phyloP scores from a whole-genome alignment of 2,888 invertebrate genomes.

The Drosophila siamana region DNA sequence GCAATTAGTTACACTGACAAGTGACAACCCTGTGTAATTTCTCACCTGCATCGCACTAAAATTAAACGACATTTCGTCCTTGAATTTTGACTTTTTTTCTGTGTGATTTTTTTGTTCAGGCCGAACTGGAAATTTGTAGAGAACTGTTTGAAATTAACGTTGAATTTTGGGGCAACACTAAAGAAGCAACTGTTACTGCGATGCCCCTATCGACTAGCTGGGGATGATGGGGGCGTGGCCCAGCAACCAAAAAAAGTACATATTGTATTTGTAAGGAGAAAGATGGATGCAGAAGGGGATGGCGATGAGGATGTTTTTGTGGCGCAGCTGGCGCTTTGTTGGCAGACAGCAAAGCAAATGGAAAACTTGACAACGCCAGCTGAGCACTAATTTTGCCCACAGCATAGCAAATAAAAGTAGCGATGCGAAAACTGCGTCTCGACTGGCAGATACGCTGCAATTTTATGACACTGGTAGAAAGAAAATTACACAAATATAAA shows the following conservation, averaged over 20 bases:
- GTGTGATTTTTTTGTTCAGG: background rate
- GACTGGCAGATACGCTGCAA: slow-evolving; percentile 11
- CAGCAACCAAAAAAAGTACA: slow-evolving; percentile 27
- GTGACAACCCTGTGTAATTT: slow-evolving; percentile 17
- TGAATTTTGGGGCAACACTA: background rate
- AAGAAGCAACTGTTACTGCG: slow-evolving; percentile 15
- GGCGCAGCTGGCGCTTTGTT: slow-evolving; percentile 56
- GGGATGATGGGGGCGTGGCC: slow-evolving; percentile 43
- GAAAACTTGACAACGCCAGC: slow-evolving; percentile 54
- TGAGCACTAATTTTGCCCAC: slow-evolving; percentile 39
- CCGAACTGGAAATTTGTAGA: background rate
- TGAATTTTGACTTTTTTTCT: slow-evolving; percentile 29
- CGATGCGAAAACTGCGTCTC: background rate
- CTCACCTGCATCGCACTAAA: slow-evolving; percentile 85
- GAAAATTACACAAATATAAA: no score
- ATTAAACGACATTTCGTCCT: slow-evolving; percentile 80
- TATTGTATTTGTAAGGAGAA: background rate
- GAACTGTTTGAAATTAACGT: background rate
- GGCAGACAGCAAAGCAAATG: slow-evolving; percentile 62
- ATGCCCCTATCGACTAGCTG: slow-evolving; percentile 6
- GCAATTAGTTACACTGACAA: slow-evolving; percentile 2
- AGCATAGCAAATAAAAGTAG: slow-evolving; percentile 18
- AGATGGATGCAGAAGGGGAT: slow-evolving; percentile 4
- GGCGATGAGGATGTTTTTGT: slow-evolving; percentile 1
- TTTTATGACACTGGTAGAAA: no score